Evolutionary conservation across 2,113 vertebrate species (phyloP).

Genomic region (Hyperoodon ampullatus): DNA sequence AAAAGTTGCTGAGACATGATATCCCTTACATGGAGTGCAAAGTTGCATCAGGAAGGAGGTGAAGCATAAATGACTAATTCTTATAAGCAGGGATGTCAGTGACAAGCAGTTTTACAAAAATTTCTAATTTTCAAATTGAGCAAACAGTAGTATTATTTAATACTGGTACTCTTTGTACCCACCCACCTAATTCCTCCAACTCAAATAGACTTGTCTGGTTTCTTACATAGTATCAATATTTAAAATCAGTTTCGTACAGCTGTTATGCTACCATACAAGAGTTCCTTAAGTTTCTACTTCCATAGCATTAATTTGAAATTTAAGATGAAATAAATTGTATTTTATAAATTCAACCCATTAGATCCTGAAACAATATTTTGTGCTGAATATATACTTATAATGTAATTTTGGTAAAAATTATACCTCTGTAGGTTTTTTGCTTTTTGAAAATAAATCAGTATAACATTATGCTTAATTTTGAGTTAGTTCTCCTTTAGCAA

Average conservation of each 20-base stretch:
- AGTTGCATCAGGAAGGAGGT: neutral
- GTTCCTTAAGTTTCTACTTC: neutral
- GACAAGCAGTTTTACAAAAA: neutral
- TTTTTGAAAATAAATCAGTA: constrained; percentile 27
- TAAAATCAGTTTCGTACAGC: neutral
- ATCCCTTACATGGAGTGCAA: neutral
- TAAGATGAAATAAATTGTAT: neutral
- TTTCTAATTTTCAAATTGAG: neutral
- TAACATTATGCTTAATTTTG: constrained; percentile 27
- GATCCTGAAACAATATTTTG: constrained; percentile 3
- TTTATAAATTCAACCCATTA: constrained; percentile 13
- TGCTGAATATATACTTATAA: neutral
- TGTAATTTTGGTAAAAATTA: neutral
- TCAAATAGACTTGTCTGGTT: neutral
- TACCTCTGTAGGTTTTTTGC: neutral
- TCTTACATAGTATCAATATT: neutral
- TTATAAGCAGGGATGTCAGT: neutral
- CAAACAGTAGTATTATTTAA: neutral
- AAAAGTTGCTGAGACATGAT: neutral
- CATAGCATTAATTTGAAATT: constrained; percentile 22
- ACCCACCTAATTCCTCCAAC: neutral
- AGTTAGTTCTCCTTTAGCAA: neutral
- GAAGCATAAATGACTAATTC: neutral
- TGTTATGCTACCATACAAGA: neutral
- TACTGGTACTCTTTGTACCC: neutral